These are phyloP conservation scores for Pollenia amentaria DNA, from an alignment of 2,888 invertebrate genomes.

Conservation along the genomic window DNA sequence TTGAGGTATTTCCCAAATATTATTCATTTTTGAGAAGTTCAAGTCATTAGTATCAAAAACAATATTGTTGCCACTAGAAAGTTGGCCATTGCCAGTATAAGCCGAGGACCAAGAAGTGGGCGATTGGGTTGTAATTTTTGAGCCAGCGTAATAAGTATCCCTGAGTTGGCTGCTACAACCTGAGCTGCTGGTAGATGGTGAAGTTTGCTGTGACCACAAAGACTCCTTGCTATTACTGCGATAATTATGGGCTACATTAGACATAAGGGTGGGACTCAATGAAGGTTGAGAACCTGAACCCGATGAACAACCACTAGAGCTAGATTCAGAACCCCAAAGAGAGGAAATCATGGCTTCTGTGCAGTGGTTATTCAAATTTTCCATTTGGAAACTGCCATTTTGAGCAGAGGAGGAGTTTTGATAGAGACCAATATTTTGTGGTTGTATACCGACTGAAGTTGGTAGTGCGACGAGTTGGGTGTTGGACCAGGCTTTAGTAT, in stretches of 20 bases:
- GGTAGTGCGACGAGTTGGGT: slow-evolving; percentile 67
- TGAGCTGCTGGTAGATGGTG: slow-evolving; percentile 79
- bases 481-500: slow-evolving; percentile 70
- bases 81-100: slow-evolving; percentile 45
- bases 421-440: slow-evolving; percentile 56
- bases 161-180: slow-evolving; percentile 78
- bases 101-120: slow-evolving; percentile 79
- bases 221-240: slow-evolving; percentile 84
- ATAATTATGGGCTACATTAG: slow-evolving; percentile 75
- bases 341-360: slow-evolving; percentile 78
- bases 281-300: slow-evolving; percentile 82
- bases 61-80: slow-evolving; percentile 56
- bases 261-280: slow-evolving; percentile 81
- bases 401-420: slow-evolving; percentile 67
- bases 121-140: slow-evolving; percentile 75
- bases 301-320: slow-evolving; percentile 81
- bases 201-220: slow-evolving; percentile 83
- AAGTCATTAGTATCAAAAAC: slow-evolving; percentile 66
- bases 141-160: slow-evolving; percentile 78
- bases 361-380: slow-evolving; percentile 56
- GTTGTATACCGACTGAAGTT: slow-evolving; percentile 44
- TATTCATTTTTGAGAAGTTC: slow-evolving; percentile 80
- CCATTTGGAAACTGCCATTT: slow-evolving; percentile 61
- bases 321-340: slow-evolving; percentile 81
- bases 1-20: slow-evolving; percentile 82